These are phyloP conservation scores for Brevipalpus yothersi DNA, from an alignment of 1,140 invertebrate species.

Conservation along the genomic window DNA sequence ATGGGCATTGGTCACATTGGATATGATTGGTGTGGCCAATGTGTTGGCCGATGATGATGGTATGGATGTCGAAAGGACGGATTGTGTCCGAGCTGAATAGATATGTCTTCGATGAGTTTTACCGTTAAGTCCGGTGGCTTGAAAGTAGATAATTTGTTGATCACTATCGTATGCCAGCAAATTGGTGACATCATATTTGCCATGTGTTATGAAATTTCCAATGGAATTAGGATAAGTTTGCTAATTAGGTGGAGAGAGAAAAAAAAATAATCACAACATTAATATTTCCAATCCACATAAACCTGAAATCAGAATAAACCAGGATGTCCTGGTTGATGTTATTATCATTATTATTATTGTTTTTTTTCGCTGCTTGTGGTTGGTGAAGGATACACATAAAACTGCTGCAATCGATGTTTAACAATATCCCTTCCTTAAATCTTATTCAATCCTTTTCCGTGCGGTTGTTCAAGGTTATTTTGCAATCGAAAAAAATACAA, in stretches of 20 bases:
- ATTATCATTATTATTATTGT: too few relatives aligned
- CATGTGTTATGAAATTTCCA: slow-evolving; percentile 3
- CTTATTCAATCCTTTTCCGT: too few relatives aligned
- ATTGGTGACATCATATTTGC: slow-evolving; percentile 3
- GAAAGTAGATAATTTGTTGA: slow-evolving; percentile 3
- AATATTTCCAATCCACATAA: too few relatives aligned
- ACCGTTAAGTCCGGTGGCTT: not conserved
- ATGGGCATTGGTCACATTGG: not conserved
- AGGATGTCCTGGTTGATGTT: too few relatives aligned
- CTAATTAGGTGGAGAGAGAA: not conserved
- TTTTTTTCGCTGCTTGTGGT: too few relatives aligned
- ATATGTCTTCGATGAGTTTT: not conserved
- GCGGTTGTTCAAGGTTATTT: too few relatives aligned
- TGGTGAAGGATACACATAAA: too few relatives aligned
- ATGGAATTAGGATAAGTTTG: not conserved
- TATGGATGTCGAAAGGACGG: not conserved
- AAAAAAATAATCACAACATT: too few relatives aligned
- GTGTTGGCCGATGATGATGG: not conserved
- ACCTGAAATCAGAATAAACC: too few relatives aligned
- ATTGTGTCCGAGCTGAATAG: not conserved
- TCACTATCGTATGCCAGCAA: not conserved
- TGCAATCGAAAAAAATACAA: too few relatives aligned
- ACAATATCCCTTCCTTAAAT: too few relatives aligned
- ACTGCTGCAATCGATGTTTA: too few relatives aligned
- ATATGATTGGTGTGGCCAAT: not conserved